Evolutionary conservation across 2,113 vertebrate species (phyloP), one percentile per base, ranked within the genome.

Genomic region (Sinocyclocheilus anophthalmus): DNA sequence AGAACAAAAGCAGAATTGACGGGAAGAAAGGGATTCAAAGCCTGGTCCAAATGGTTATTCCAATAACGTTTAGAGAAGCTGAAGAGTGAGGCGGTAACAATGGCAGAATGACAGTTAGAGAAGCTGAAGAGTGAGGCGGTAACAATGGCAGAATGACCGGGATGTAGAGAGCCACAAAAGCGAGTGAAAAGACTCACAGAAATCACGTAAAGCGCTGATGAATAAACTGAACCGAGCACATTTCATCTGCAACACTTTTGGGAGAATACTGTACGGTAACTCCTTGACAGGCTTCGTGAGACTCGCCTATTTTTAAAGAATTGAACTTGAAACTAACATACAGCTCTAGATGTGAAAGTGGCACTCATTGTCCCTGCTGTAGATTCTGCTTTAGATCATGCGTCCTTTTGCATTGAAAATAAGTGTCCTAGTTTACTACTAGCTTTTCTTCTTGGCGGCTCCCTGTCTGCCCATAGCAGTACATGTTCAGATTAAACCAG

Each of bases 1-100:
- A 53, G 73, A 79, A 86, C 84, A 86, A 87, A 90, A 85, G 86
- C 87, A 88, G 80, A 50, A 24, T 67, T 85, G 87, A 84, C 87
- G 86, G 87, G 85, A 89, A 82, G 87, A 86, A 30, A 14, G 10
- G 13, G 76, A 67, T 76, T 24, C 16, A 50, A 73, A 50, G 24
- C 18, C 50, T 78, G 76, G 14, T 55, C 50, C 57, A 78, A 22
- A 63, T 42, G 33, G 37, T 1, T 63, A 9, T 80, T 61, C 4
- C 20, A 61, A 2, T 80, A 8, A 63, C 22, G 20, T 81, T 24
- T 63, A 8, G 11, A 37, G 12, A 24, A 81, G 24, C 10, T 37
- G 20, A 79, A 18, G 57, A 45, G 57, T 10, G 78, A 81, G 78
- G 59, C 37, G 9, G 33, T 0, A 18, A 45, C 57, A 63, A 81